These are phyloP conservation scores for Gasteruption jaculator DNA, from an alignment of 2,888 invertebrate genomes.

Conservation along the genomic window DNA sequence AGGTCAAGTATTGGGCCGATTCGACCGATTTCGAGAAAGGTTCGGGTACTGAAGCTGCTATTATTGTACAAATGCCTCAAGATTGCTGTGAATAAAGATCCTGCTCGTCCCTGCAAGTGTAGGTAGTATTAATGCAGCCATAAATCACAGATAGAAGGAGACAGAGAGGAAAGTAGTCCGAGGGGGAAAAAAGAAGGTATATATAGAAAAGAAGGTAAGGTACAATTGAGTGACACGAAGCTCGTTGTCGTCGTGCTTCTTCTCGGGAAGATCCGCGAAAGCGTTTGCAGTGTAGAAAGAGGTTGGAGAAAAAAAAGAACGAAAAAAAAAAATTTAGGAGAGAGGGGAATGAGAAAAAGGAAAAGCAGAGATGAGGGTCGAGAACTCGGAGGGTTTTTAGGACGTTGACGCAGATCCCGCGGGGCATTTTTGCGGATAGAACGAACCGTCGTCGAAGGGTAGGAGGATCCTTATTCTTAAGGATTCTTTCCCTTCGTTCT, in stretches of 20 bases:
- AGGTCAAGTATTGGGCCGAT: too few species aligned
- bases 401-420: slow-evolving; percentile 48
- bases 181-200: slow-evolving; percentile 15
- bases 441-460: slow-evolving; percentile 31
- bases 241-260: slow-evolving; percentile 30
- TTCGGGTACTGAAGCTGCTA: too few species aligned
- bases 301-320: too few species aligned
- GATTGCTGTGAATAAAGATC: too few species aligned
- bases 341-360: too few species aligned
- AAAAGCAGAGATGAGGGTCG: slow-evolving; percentile 8
- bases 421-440: slow-evolving; percentile 46
- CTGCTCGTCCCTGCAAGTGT: too few species aligned
- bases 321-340: too few species aligned
- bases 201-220: slow-evolving; percentile 15
- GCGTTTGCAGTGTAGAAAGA: slow-evolving; percentile 25
- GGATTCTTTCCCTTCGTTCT: slow-evolving; percentile 10
- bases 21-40: too few species aligned
- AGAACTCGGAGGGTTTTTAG: slow-evolving; percentile 21
- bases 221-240: slow-evolving; percentile 18
- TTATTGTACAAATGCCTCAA: too few species aligned
- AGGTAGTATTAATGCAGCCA: slow-evolving; percentile 35
- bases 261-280: slow-evolving; percentile 28
- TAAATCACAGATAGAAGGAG: slow-evolving; percentile 35
- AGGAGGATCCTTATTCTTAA: slow-evolving; percentile 19
- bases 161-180: slow-evolving; percentile 28